Conservation (phyloP, 2,888 invertebrate species). For the Stictocephala bisonia region DNA sequence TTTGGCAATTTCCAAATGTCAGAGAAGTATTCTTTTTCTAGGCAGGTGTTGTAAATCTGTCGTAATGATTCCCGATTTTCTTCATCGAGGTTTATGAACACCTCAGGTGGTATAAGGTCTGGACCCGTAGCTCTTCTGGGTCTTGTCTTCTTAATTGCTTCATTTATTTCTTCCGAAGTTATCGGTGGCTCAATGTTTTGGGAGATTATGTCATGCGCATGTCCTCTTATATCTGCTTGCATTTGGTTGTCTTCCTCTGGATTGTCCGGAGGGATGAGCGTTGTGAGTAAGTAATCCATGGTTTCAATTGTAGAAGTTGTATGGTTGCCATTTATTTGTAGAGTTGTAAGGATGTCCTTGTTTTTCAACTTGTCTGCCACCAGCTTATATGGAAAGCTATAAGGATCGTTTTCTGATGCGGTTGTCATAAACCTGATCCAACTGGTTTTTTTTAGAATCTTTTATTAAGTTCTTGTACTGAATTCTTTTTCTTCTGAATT, state of each 20-base stretch:
- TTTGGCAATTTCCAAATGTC: not conserved
- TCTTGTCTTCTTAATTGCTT: not conserved
- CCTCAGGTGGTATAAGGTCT: not conserved
- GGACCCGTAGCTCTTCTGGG: not conserved
- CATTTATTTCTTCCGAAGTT: not conserved
- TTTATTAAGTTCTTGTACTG: not conserved
- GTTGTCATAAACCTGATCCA: not conserved
- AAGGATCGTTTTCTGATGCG: not conserved
- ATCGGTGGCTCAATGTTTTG: not conserved
- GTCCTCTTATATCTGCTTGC: not conserved
- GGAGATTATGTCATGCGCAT: not conserved
- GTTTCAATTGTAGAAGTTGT: not conserved
- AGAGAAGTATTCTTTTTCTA: not conserved
- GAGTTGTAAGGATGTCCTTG: not conserved
- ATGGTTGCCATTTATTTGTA: not conserved
- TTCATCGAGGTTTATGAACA: not conserved
- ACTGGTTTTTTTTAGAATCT: not conserved
- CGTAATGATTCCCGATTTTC: not conserved
- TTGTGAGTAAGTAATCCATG: not conserved
- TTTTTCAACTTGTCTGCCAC: not conserved
- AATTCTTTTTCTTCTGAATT: not conserved
- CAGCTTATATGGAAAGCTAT: slow-evolving; percentile 14
- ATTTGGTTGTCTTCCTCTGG: not conserved
- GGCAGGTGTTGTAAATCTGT: not conserved
- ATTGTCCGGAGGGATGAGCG: not conserved